Conservation (phyloP, 2,888 invertebrate species). For the Cerastis rubricosa region DNA sequence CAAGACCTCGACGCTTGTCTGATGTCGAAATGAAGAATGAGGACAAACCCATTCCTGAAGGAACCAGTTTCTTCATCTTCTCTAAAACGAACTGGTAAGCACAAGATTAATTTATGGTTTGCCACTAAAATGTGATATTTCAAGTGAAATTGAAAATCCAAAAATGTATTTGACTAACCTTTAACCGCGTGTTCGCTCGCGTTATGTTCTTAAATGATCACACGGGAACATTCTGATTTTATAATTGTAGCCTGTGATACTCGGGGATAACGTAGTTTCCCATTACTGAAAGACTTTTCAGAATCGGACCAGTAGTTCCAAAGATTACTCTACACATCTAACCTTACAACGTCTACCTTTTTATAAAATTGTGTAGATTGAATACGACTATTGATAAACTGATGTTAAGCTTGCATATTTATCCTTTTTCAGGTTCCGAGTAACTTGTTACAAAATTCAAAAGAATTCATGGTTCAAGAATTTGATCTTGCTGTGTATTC, state of each 20-base stretch:
- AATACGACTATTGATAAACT: background rate
- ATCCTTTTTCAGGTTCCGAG: conserved; percentile 93
- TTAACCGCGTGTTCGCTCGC: too few species aligned
- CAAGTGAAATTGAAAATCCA: too few species aligned
- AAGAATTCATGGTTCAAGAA: conserved; percentile 99
- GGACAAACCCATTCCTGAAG: conserved; percentile 97
- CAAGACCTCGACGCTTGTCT: conserved; percentile 95
- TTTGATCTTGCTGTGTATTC: conserved; percentile 98
- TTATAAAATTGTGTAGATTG: background rate
- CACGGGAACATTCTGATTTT: background rate
- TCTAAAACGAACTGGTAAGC: conserved; percentile 95
- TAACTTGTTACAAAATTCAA: conserved; percentile 98
- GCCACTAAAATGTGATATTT: too few species aligned
- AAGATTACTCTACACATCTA: too few species aligned
- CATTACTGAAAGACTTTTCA: too few species aligned
- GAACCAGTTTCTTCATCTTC: conserved; percentile 97
- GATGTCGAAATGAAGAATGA: conserved; percentile 95
- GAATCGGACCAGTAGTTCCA: too few species aligned
- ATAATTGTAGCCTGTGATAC: background rate
- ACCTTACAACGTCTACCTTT: background rate
- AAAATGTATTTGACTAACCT: too few species aligned
- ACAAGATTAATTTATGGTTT: background rate
- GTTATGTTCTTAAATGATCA: background rate
- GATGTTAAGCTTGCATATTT: background rate
- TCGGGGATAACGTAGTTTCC: too few species aligned